Evolutionary conservation across 2,797 vertebrate species (phyloP), one percentile per base, ranked within the genome.

Genomic region (Gobio occitaniae): DNA sequence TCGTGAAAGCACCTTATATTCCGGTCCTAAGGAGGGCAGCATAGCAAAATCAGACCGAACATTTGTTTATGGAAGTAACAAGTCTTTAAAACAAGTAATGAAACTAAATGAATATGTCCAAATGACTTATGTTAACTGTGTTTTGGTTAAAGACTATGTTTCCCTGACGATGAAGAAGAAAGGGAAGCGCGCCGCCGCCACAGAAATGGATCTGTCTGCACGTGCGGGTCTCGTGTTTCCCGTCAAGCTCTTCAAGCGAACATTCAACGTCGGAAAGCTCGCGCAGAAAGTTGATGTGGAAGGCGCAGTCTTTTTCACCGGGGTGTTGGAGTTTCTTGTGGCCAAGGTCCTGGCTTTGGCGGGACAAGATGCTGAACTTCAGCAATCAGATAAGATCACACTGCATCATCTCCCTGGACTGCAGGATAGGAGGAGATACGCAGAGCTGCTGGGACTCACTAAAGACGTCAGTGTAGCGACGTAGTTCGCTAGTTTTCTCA

Each of bases 311-410:
- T 87, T 87, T 50, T 29, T 87, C 17, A 32, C 80, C 19, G 79
- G 68, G 15, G 83, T 82, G 44, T 36, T 85, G 78, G 78, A 87
- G 56, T 85, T 72, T 29, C 79, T 87, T 6, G 86, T 87, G 44
- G 25, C 48, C n/a, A 68, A 85, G 38, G 59, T 87, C 4, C n/a
- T 85, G 17, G 50, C 25, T 10, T 54, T 78, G 38, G 83, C 86
- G 2, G 75, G 79, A 7, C 41, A 78, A 25, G 47, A 80, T 3
- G 86, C 83, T 19, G 65, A 13, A 29, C 25, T 41, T 5, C 47
- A 52, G 5, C 41, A 74, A 1, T 85, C 74, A 6, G n/a, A 71
- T 29, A 77, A 78, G 17, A 87, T 87, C 61, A 68, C 52, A 2
- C 15, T 78, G 5, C 74, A 83, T 17, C 48, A 87, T 66, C 68